phyloP scores from a whole-genome alignment of 2,888 invertebrate genomes.

The Didymodactylos carnosus region DNA sequence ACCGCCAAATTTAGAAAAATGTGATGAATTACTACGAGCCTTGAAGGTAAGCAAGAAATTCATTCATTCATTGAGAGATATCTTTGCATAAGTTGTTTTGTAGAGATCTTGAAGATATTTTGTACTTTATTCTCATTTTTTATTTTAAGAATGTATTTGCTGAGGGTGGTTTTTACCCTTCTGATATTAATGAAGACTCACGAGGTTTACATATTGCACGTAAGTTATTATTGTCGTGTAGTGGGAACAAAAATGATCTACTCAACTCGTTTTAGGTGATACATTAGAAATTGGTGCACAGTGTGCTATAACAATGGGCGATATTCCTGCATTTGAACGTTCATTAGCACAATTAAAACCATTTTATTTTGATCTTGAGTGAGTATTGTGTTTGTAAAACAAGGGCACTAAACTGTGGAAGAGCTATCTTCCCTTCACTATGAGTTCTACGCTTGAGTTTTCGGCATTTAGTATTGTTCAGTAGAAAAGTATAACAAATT shows the following conservation, averaged over 20 bases:
- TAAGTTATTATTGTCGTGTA: not conserved
- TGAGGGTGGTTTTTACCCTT: slow-evolving; percentile 8
- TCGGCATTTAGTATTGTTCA: too few species aligned
- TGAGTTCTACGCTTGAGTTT: too few species aligned
- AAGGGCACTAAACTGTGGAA: too few species aligned
- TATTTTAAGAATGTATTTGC: slow-evolving; percentile 3
- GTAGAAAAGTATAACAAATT: too few species aligned
- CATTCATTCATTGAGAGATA: not conserved
- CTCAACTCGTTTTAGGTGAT: slow-evolving; percentile 43
- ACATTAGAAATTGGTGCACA: slow-evolving; percentile 85
- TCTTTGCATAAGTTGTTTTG: too few species aligned
- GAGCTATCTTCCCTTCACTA: too few species aligned
- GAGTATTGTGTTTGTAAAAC: too few species aligned
- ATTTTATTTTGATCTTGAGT: slow-evolving; percentile 83
- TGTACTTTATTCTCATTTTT: not conserved
- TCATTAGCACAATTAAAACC: slow-evolving; percentile 92
- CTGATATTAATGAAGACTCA: slow-evolving; percentile 2
- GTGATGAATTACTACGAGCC: slow-evolving; percentile 59
- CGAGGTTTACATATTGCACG: slow-evolving; percentile 10
- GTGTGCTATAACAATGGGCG: slow-evolving; percentile 72
- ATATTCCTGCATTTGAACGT: slow-evolving; percentile 82
- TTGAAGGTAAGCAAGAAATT: slow-evolving; percentile 47
- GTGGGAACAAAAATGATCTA: not conserved
- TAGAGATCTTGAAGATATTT: too few species aligned
- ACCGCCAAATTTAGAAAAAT: slow-evolving; percentile 56